Evolutionary conservation across 2,888 invertebrate species (phyloP), one percentile per base, ranked within the genome.

Genomic region (Megastigmus dorsalis): DNA sequence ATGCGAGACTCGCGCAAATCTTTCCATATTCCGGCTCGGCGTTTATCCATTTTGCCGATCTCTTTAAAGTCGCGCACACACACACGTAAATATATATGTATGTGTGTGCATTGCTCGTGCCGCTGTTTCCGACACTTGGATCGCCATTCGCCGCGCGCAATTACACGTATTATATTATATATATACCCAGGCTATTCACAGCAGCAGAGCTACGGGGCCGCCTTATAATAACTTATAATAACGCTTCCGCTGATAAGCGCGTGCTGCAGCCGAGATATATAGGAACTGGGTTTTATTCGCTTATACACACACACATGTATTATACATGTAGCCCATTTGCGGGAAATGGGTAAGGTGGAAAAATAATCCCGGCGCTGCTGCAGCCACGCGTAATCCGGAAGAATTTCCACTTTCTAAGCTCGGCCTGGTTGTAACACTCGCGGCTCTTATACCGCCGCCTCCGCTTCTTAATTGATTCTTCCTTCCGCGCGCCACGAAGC

Each of bases 371-470:
- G 33, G n/a, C n/a, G n/a, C n/a, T n/a, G n/a, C 41, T 33, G 30
- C 9, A 54, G 45, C 33, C 23, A 9, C 68, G 68, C 69, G 30
- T 45, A 65, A 70, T 67, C 55, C 62, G 60, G 65, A 72, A 73
- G 69, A 74, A 73, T 62, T 74, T 70, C 66, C 41, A 70, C 70
- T 76, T 73, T 74, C 66, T 76, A 69, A 60, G 66, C 65, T 3
- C n/a, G 15, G 10, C 18, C 26, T 15, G 2, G 15, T 18, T 23
- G 41, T 52, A 41, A 10, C 43, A 26, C 20, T 28, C 38, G n/a
- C 23, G 10, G 26, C 6, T n/a, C n/a, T 50, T 26, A n/a, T 50
- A 1, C 10, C 2, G 1, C 10, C 4, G 26, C 2, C 33, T n/a
- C n/a, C n/a, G n/a, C n/a, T n/a, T n/a, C 23, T 75, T 71, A 41